Evolutionary conservation across 2,888 invertebrate genomes (phyloP).

Genomic region (Caenorhabditis sp.): DNA sequence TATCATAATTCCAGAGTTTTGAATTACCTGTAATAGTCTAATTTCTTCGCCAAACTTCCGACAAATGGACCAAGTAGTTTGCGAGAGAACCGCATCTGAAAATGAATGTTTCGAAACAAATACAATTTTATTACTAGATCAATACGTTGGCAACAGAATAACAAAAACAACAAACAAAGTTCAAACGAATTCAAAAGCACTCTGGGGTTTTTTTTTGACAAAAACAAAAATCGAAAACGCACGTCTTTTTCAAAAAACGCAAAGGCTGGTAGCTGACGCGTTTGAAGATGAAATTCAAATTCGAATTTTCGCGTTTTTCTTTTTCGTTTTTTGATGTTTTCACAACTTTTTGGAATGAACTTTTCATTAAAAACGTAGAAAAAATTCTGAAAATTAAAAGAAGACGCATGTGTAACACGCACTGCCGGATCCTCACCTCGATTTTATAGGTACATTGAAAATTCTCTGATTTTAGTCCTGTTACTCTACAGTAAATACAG

Average conservation of each 20-base stretch:
- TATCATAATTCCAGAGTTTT: background rate
- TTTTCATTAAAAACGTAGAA: no score
- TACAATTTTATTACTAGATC: background rate
- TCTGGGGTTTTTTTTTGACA: background rate
- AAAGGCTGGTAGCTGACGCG: background rate
- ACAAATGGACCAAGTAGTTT: constrained; percentile 64
- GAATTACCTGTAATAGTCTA: constrained; percentile 65
- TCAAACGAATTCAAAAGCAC: background rate
- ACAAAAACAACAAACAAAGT: background rate
- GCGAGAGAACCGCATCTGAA: constrained; percentile 59
- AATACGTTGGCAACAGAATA: background rate
- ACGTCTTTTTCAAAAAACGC: background rate
- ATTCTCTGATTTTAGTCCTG: no score
- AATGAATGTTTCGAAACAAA: background rate
- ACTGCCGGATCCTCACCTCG: no score
- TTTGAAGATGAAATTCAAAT: background rate
- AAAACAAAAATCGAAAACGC: background rate
- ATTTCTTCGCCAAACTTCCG: constrained; percentile 61
- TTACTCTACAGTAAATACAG: background rate
- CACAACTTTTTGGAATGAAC: no score
- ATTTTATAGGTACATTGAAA: no score
- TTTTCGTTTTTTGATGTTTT: background rate
- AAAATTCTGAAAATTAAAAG: no score
- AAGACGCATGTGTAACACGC: no score
- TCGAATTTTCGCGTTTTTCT: background rate